These are phyloP conservation scores for Drosophila oshimai DNA, from an alignment of 1,140 invertebrate species.

Conservation along the genomic window DNA sequence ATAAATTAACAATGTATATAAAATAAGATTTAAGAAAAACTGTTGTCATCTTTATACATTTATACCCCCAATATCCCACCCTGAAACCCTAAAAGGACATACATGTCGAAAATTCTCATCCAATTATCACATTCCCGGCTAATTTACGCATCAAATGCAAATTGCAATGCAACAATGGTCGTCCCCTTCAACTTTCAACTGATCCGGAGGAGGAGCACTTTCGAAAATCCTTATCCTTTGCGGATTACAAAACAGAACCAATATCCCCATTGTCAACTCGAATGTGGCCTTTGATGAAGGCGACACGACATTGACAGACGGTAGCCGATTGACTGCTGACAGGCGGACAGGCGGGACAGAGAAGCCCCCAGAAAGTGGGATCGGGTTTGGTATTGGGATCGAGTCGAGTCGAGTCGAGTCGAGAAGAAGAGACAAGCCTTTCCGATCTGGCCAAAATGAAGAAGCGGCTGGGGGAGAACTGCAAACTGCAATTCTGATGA, in stretches of 20 bases:
- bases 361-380: neutral
- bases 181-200: neutral
- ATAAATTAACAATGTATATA: too few species aligned
- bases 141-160: slow-evolving; percentile 67
- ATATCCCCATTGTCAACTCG: slow-evolving; percentile 57
- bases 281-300: slow-evolving; percentile 73
- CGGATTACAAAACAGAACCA: slow-evolving; percentile 20
- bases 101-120: neutral
- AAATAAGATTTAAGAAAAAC: too few species aligned
- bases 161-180: slow-evolving; percentile 23
- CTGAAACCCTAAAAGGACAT: too few species aligned
- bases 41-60: too few species aligned
- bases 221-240: slow-evolving; percentile 43
- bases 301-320: slow-evolving; percentile 77
- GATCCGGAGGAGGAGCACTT: too few species aligned
- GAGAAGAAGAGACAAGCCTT: neutral
- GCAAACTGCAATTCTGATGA: slow-evolving; percentile 69
- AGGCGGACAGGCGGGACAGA: slow-evolving; percentile 23
- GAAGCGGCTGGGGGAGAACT: slow-evolving; percentile 5
- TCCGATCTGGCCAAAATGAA: slow-evolving; percentile 36
- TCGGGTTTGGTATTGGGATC: neutral
- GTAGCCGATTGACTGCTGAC: slow-evolving; percentile 72
- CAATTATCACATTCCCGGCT: slow-evolving; percentile 37
- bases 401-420: neutral
- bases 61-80: too few species aligned